Base-by-base conservation (phyloP, 2,113 vertebrate species). In the Xiphorhynchus elegans region DNA sequence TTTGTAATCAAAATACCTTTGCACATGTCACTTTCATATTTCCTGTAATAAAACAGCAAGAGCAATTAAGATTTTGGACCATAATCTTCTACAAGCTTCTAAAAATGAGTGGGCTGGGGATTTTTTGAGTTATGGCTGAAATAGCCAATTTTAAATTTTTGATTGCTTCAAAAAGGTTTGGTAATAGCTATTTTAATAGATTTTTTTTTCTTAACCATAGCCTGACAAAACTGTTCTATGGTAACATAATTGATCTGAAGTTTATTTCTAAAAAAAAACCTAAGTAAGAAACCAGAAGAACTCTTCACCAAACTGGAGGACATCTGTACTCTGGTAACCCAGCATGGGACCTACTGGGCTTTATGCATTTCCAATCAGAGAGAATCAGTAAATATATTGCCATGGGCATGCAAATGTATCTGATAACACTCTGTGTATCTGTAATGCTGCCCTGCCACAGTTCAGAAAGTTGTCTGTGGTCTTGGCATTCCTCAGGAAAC, bases 1-100 rank as follows among this genome's bases (percentile, higher is more conserved):
- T 96, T 96, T 94, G 93, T 96, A 97, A 93, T 96, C 93, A 97
- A 93, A 97, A 97, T 96, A 94, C 96, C 95, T 95, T 94, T 95
- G 88, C 95, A 95, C 94, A 95, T 96, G 96, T 96, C 95, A 96
- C 95, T 96, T 95, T 86, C 90, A 69, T 96, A 95, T 96, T 96
- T 96, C 96, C 95, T 96, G 96, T 90, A 96, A 95, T 97, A 97
- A 97, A 97, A 95, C 86, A 94, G 95, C 95, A 95, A 93, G 86
- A 96, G 76, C 95, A 96, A 97, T 97, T 97, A 96, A 96, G 90
- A 96, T 89, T 96, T 96, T 95, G 92, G 80, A 76, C 83, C 70
- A 73, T 94, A 95, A 94, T 90, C 69, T 94, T 81, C 88, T 90
- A 70, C 88, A 75, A 93, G 76, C 62, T 89, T 90, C 92, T 96